phyloP scores from a whole-genome alignment of 2,797 vertebrate genomes.

The Chelmon rostratus region DNA sequence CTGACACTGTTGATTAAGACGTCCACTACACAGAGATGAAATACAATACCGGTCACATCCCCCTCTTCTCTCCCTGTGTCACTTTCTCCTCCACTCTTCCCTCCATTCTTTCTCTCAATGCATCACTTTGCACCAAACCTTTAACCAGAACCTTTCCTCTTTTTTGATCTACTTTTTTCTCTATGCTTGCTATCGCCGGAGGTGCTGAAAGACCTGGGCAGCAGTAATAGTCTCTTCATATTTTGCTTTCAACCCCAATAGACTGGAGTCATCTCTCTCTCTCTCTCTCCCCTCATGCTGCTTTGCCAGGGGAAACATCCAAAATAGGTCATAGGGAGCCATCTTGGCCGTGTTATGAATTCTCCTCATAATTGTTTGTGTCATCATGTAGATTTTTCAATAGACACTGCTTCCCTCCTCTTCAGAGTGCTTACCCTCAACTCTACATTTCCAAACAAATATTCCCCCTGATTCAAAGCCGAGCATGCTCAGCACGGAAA shows the following conservation, averaged over 20 bases:
- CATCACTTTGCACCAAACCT: slow-evolving; percentile 40
- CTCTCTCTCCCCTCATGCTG: slow-evolving; percentile 17
- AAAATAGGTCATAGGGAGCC: slow-evolving; percentile 79
- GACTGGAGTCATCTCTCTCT: slow-evolving; percentile 39
- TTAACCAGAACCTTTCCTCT: slow-evolving; percentile 46
- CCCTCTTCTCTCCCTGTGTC: slow-evolving; percentile 27
- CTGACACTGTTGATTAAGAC: slow-evolving; percentile 90
- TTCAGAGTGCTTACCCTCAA: slow-evolving; percentile 79
- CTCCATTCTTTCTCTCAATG: slow-evolving; percentile 14
- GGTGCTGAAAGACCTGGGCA: slow-evolving; percentile 70
- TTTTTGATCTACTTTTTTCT: slow-evolving; percentile 53
- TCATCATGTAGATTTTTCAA: slow-evolving; percentile 81
- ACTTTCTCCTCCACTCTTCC: slow-evolving; percentile 47
- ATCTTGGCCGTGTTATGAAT: slow-evolving; percentile 82
- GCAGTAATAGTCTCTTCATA: slow-evolving; percentile 66
- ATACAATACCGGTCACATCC: slow-evolving; percentile 78
- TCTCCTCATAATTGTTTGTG: slow-evolving; percentile 82
- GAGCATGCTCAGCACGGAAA: slow-evolving; percentile 43
- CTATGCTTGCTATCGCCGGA: slow-evolving; percentile 50
- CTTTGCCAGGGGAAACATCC: slow-evolving; percentile 69
- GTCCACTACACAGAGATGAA: slow-evolving; percentile 92
- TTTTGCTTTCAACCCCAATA: slow-evolving; percentile 67
- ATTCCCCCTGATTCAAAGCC: slow-evolving; percentile 59
- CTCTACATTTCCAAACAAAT: slow-evolving; percentile 81
- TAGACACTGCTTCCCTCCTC: slow-evolving; percentile 74